Evolutionary conservation across 2,888 invertebrate species (phyloP).

Genomic region (Campoletis raptor): DNA sequence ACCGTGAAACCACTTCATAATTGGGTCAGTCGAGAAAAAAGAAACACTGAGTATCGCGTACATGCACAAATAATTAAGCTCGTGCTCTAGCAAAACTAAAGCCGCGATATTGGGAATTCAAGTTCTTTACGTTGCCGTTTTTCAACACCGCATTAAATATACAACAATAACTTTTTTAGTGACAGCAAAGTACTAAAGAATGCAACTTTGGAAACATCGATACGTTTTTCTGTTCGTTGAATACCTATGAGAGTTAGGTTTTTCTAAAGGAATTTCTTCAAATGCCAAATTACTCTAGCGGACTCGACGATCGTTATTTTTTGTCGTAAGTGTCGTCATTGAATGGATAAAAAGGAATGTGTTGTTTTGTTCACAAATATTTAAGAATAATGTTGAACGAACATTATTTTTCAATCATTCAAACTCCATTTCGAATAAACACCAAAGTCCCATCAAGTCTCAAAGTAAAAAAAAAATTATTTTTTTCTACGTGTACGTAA

Average conservation of each 20-base stretch:
- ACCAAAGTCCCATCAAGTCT: not conserved
- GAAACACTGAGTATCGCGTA: not conserved
- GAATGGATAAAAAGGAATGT: too few species aligned
- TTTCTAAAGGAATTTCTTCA: too few species aligned
- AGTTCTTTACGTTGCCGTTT: not conserved
- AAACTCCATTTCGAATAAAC: not conserved
- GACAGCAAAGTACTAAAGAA: not conserved
- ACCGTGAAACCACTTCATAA: not conserved
- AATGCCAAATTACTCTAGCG: not conserved
- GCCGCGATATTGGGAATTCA: not conserved
- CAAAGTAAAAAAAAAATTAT: not conserved
- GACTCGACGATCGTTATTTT: too few species aligned
- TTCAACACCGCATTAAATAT: not conserved
- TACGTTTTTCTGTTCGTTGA: not conserved
- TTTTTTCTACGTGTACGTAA: slow-evolving; percentile 39
- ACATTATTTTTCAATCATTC: not conserved
- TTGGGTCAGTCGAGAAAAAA: slow-evolving; percentile 42
- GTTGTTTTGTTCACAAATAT: too few species aligned
- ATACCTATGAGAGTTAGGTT: not conserved
- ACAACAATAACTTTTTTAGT: not conserved
- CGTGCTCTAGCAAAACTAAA: slow-evolving; percentile 16
- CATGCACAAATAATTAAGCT: slow-evolving; percentile 26
- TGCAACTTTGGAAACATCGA: too few species aligned
- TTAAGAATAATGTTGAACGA: not conserved
- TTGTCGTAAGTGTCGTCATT: too few species aligned